These are phyloP conservation scores for Craniophora ligustri DNA, from an alignment of 2,888 invertebrate species.

Conservation along the genomic window DNA sequence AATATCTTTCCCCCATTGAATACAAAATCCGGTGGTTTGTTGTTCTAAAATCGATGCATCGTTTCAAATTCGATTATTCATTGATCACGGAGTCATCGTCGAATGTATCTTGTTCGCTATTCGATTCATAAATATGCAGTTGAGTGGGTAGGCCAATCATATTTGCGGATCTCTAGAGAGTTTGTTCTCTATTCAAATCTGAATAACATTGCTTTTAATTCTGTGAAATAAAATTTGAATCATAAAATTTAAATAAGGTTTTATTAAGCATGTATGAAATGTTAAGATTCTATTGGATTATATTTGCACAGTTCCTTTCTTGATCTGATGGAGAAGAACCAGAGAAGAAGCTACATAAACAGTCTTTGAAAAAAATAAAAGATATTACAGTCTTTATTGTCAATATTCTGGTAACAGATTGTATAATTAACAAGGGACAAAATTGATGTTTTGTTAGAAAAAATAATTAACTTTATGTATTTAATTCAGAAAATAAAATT, in stretches of 20 bases:
- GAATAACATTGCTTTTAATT: neutral
- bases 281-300: no score
- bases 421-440: no score
- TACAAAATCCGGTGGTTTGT: slow-evolving; percentile 13
- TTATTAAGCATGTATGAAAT: no score
- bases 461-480: no score
- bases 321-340: no score
- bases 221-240: neutral
- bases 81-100: slow-evolving; percentile 21
- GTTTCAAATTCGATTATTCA: slow-evolving; percentile 33
- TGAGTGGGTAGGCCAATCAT: slow-evolving; percentile 2
- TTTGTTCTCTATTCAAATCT: neutral
- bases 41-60: slow-evolving; percentile 34
- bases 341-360: no score
- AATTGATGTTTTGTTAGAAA: no score
- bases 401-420: no score
- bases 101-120: slow-evolving; percentile 41
- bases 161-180: slow-evolving; percentile 6
- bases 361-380: neutral
- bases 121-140: slow-evolving; percentile 42
- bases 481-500: neutral
- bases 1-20: slow-evolving; percentile 18
- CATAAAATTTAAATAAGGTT: no score
- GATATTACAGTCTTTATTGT: no score
- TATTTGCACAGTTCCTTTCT: no score